phyloP scores from a whole-genome alignment of 2,113 vertebrate species.

The Fukomys damarensis region DNA sequence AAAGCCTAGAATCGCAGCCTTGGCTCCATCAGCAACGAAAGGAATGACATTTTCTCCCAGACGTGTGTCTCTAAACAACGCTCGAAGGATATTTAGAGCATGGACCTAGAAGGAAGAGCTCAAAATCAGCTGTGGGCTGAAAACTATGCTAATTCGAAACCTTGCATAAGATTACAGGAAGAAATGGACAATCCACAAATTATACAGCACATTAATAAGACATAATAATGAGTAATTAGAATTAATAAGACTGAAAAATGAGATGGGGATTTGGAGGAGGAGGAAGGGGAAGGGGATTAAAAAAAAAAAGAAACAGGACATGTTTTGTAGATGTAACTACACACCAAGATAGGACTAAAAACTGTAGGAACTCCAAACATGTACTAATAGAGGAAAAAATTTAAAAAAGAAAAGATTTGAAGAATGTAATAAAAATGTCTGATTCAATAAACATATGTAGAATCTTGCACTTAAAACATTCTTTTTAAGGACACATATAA shows the following conservation, averaged over 20 bases:
- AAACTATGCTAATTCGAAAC: constrained; percentile 22
- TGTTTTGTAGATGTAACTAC: background rate
- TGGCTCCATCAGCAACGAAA: constrained; percentile 94
- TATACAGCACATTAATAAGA: constrained; percentile 39
- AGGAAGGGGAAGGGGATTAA: background rate
- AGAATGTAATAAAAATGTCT: background rate
- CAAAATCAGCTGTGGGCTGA: constrained; percentile 21
- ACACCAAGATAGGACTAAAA: background rate
- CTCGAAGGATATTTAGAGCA: constrained; percentile 96
- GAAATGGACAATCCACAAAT: background rate
- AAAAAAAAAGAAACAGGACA: background rate
- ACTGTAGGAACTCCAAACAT: background rate
- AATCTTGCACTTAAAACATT: background rate
- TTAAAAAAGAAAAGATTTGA: background rate
- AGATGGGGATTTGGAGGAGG: background rate
- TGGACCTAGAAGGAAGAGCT: constrained; percentile 90
- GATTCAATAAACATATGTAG: background rate
- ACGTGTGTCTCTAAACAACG: constrained; percentile 95
- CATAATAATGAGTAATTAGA: background rate
- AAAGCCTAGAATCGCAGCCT: constrained; percentile 95
- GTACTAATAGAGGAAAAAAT: background rate
- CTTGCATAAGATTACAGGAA: constrained; percentile 22
- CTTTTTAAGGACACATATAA: background rate
- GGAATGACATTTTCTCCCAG: constrained; percentile 95
- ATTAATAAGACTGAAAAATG: background rate